These are phyloP conservation scores for Agelastica alni DNA, from an alignment of 2,888 invertebrate species.

Conservation along the genomic window DNA sequence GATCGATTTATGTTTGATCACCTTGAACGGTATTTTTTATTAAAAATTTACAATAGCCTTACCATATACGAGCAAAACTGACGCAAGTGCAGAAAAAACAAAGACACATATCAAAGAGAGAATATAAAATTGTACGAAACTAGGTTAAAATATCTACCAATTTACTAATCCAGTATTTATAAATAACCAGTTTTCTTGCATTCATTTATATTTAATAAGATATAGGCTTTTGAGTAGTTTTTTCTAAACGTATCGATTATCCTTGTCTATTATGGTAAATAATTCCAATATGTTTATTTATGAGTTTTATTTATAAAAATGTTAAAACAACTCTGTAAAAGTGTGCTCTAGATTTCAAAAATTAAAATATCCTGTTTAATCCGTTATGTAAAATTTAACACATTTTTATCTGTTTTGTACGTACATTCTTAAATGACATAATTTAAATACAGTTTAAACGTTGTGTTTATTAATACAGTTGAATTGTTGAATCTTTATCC, in stretches of 20 bases:
- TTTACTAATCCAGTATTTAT: slow-evolving; percentile 32
- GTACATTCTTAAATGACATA: no score
- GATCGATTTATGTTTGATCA: no score
- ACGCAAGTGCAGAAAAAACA: slow-evolving; percentile 1
- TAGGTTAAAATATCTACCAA: slow-evolving; percentile 38
- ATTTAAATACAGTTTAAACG: no score
- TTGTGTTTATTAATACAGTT: no score
- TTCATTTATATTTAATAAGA: slow-evolving; percentile 37
- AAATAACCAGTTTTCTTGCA: slow-evolving; percentile 40
- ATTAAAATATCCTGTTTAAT: not conserved
- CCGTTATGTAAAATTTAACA: not conserved
- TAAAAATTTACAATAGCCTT: no score
- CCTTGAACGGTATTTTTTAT: no score
- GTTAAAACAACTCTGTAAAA: not conserved
- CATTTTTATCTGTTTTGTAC: no score
- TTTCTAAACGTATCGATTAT: slow-evolving; percentile 23
- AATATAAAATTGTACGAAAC: slow-evolving; percentile 37
- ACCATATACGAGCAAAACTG: not conserved
- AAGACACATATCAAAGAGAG: slow-evolving; percentile 36
- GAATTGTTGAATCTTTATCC: no score
- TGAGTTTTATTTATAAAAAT: not conserved
- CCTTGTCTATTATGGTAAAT: slow-evolving; percentile 4
- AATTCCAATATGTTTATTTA: not conserved
- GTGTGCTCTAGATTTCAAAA: not conserved
- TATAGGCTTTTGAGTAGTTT: slow-evolving; percentile 31